A percentile compares a stretch with the other conserved stretches of the same genome.
phyloP scores from a whole-genome alignment of 2,113 vertebrate genomes.

The Seriola rivoliana region DNA sequence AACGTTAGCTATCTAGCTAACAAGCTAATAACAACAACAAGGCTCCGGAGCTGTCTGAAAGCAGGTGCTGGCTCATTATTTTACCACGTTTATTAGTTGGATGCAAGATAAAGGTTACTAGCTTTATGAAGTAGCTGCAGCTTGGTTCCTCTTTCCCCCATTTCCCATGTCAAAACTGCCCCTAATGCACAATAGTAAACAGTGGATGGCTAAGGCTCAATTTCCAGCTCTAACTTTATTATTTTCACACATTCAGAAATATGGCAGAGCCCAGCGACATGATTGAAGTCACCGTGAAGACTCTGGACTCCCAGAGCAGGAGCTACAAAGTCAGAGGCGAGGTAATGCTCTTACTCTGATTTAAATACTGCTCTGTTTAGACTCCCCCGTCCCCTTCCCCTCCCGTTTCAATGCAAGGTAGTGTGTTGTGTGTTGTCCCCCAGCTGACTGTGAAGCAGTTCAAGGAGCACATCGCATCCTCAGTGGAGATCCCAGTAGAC shows the following conservation, averaged over 20 bases:
- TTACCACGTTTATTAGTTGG: not conserved
- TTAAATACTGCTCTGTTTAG: not conserved
- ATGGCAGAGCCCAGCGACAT: slow-evolving; percentile 82
- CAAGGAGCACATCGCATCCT: slow-evolving; percentile 89
- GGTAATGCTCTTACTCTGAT: slow-evolving; percentile 76
- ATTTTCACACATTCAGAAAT: slow-evolving; percentile 8
- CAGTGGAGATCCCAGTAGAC: slow-evolving; percentile 88
- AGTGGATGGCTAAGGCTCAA: fast-evolving
- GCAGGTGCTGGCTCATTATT: not conserved
- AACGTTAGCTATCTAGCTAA: slow-evolving; percentile 42
- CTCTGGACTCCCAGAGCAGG: slow-evolving; percentile 90
- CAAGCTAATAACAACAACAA: slow-evolving; percentile 53
- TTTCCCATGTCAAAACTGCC: not conserved
- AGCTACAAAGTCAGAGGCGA: slow-evolving; percentile 88
- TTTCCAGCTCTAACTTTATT: not conserved
- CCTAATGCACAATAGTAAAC: not conserved
- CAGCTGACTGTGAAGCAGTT: slow-evolving; percentile 91
- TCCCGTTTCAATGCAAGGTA: not conserved
- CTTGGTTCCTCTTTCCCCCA: not conserved
- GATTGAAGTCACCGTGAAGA: slow-evolving; percentile 90
- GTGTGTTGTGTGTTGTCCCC: not conserved
- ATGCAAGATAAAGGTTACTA: not conserved
- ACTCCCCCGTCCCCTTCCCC: not conserved
- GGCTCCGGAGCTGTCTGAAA: not conserved
- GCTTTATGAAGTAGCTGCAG: not conserved